Percentiles rank a stretch among this genome's conserved stretches.
phyloP scores from a whole-genome alignment of 2,888 invertebrate genomes.

The Idaea straminata region DNA sequence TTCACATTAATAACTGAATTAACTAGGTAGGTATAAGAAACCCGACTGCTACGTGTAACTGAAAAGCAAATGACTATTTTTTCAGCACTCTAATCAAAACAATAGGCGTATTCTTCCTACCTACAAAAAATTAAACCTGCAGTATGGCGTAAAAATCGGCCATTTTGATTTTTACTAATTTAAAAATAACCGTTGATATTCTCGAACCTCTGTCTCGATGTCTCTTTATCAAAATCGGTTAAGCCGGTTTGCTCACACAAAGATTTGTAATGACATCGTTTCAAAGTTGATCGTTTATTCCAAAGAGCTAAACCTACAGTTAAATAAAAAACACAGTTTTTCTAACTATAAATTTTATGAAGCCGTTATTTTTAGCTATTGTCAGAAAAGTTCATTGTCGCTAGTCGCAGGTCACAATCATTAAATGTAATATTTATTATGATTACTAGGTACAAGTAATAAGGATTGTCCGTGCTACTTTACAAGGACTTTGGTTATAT shows the following conservation, averaged over 20 bases:
- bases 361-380: background rate
- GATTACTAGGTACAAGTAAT: background rate
- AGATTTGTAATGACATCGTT: background rate
- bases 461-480: background rate
- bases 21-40: no score
- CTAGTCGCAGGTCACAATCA: background rate
- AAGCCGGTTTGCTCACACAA: background rate
- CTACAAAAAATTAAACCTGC: no score
- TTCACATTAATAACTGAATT: no score
- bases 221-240: background rate
- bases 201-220: background rate
- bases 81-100: no score
- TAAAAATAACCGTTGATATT: no score
- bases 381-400: conserved; percentile 8
- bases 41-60: no score
- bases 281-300: no score
- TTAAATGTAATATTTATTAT: background rate
- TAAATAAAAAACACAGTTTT: background rate
- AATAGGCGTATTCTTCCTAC: no score
- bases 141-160: no score
- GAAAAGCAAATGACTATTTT: no score
- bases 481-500: background rate
- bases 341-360: background rate
- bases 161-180: no score
- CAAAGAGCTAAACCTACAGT: no score